phyloP scores from a whole-genome alignment of 2,113 vertebrate species.

The Ranitomeya imitator region DNA sequence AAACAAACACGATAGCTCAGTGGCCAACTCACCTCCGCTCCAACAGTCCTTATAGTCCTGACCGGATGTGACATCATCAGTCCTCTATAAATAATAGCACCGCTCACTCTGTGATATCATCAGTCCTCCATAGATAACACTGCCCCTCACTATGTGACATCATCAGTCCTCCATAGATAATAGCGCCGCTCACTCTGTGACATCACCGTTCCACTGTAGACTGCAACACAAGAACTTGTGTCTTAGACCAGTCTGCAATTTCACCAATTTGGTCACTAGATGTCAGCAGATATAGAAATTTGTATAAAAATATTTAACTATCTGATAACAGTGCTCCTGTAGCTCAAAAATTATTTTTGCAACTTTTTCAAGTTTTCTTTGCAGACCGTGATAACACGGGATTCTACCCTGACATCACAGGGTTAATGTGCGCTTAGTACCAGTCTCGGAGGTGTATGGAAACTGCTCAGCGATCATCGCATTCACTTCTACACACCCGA shows the following conservation, averaged over 20 bases:
- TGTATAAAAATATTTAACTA: neutral
- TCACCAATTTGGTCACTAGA: neutral
- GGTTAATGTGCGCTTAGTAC: neutral
- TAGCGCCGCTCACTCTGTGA: no score
- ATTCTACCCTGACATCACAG: neutral
- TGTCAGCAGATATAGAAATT: neutral
- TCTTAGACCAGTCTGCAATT: neutral
- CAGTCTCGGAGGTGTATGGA: neutral
- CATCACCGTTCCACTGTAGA: no score
- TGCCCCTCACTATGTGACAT: neutral
- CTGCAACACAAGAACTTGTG: neutral
- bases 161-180: neutral
- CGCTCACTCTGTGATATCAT: neutral
- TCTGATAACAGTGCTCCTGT: neutral
- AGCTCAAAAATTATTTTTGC: neutral
- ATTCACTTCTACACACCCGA: neutral
- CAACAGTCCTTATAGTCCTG: no score
- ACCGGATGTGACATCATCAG: neutral
- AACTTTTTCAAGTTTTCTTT: neutral
- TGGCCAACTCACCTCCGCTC: no score
- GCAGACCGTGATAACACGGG: neutral
- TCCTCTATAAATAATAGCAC: neutral
- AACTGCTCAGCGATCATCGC: neutral
- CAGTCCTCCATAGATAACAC: neutral
- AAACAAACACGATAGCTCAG: no score